Evolutionary conservation across 2,113 vertebrate genomes (phyloP), one percentile per base, ranked within the genome.

Genomic region (Ciconia stormi): DNA sequence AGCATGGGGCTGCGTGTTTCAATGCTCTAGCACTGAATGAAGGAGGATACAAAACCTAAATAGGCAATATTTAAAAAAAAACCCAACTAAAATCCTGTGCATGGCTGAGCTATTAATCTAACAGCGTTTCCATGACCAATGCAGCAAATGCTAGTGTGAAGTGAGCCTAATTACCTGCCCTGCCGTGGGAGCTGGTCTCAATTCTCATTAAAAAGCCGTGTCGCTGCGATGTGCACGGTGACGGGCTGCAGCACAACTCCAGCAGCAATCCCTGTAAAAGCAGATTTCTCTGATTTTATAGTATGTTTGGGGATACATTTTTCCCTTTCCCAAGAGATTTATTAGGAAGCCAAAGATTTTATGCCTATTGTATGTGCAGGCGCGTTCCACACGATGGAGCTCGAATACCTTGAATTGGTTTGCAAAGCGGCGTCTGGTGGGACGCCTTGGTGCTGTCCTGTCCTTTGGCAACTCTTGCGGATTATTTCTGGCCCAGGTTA

Each of bases 381-480:
- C 3, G 0, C 3, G 0, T 13, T 34, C 98, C 98, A 98, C 98
- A 94, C 14, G 98, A 90, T 98, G 98, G 98, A 82, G 96, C 95
- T 90, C 95, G 49, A 92, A 93, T 67, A 88, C 97, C 96, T 98
- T 27, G 82, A 65, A 98, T 93, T 5, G 78, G 15, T 5, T 34
- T 9, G 44, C 22, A 12, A 62, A 81, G 87, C 21, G 1, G 50
- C 1, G 2, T 87, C 91, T 29, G 9, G 52, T 32, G 78, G 46
- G 25, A 34, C 26, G 21, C 81, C 74, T 83, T 29, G 89, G 77
- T 42, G 81, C 96, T 70, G 90, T 72, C 94, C 93, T 93, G 63
- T 69, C 95, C 89, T 85, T 66, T 46, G 94, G 93, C 95, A 86
- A 61, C 76, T 49, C 62, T 47, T 63, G 59, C 1, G 13, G 74